These are phyloP conservation scores for Cephalopachus bancanus DNA, from an alignment of 2,797 vertebrate genomes.

Conservation along the genomic window DNA sequence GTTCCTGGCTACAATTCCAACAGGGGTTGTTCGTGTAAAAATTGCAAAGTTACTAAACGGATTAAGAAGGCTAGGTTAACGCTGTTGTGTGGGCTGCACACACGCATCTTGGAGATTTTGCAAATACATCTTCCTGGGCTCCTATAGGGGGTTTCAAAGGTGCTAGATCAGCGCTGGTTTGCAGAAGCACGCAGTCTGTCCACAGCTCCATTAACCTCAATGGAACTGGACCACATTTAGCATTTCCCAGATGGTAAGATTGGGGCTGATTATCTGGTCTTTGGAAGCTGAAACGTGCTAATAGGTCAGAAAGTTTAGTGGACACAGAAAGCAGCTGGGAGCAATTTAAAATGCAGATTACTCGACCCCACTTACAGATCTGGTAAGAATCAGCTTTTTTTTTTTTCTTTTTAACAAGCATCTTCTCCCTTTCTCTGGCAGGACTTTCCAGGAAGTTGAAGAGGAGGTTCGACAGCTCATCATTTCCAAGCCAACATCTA, in stretches of 20 bases:
- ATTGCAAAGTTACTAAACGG: constrained; percentile 54
- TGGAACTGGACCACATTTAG: constrained; percentile 72
- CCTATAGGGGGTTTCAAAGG: not conserved
- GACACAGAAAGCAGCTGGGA: constrained; percentile 73
- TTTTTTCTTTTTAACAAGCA: not conserved
- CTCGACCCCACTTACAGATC: not conserved
- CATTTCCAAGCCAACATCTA: not conserved
- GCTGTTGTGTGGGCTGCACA: not conserved
- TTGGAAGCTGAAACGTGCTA: constrained; percentile 72
- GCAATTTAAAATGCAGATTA: constrained; percentile 77
- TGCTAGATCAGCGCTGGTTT: constrained; percentile 62
- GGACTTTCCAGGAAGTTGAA: not conserved
- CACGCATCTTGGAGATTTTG: not conserved
- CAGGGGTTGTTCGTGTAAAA: constrained; percentile 40
- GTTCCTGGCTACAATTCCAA: constrained; percentile 47
- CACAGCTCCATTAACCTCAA: constrained; percentile 62
- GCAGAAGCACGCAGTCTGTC: not conserved
- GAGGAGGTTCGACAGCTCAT: not conserved
- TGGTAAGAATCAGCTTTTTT: constrained; percentile 61
- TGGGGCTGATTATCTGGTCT: constrained; percentile 72
- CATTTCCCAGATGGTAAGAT: constrained; percentile 75
- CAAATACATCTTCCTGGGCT: not conserved
- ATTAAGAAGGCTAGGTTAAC: constrained; percentile 69
- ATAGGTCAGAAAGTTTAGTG: constrained; percentile 68
- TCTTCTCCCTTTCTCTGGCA: not conserved